A percentile compares a stretch with the other conserved stretches of the same genome.
phyloP scores from a whole-genome alignment of 2,888 invertebrate genomes.

The Heliconius charithonia region DNA sequence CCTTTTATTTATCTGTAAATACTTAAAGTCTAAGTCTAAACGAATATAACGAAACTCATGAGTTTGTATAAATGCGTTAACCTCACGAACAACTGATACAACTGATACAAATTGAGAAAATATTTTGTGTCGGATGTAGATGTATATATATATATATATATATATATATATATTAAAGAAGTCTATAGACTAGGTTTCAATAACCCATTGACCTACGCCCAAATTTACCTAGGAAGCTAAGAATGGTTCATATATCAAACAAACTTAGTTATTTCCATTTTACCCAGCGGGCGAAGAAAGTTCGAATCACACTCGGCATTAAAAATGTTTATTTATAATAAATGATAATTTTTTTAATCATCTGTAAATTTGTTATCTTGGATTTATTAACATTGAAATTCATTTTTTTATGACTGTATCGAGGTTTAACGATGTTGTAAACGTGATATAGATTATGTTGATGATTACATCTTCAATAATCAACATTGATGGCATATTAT shows the following conservation, averaged over 20 bases:
- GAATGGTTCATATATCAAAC: not conserved
- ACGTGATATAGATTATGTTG: slow-evolving; percentile 1
- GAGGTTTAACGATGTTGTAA: slow-evolving; percentile 9
- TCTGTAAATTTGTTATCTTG: slow-evolving; percentile 16
- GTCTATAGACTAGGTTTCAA: no score
- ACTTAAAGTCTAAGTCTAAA: no score
- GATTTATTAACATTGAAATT: slow-evolving; percentile 7
- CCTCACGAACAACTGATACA: no score
- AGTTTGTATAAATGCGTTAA: no score
- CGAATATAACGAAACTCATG: no score
- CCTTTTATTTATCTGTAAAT: no score
- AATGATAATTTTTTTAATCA: not conserved
- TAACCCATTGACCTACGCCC: no score
- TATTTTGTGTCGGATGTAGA: not conserved
- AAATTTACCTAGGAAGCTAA: not conserved
- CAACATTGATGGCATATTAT: not conserved
- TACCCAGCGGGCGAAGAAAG: no score
- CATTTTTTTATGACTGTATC: not conserved
- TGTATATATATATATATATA: no score
- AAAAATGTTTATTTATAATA: slow-evolving; percentile 8
- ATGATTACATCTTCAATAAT: not conserved
- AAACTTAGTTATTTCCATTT: not conserved
- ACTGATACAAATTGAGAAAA: no score
- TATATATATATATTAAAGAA: no score
- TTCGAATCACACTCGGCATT: no score